Base-by-base conservation (phyloP, 1,140 invertebrate genomes). In the Drosophila mauritiana region DNA sequence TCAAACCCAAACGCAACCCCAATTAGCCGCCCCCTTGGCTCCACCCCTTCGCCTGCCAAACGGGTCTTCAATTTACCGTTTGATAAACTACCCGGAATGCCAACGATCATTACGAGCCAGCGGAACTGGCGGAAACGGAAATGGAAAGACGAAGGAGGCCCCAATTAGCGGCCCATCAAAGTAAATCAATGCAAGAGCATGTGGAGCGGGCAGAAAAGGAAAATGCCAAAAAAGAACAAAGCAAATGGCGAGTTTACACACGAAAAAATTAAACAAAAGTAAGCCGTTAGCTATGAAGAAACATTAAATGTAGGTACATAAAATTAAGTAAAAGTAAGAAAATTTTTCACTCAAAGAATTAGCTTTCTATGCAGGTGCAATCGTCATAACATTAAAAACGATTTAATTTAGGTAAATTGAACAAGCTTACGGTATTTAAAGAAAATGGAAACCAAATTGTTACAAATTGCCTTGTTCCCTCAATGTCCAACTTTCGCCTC, bases 51-150 rank as follows among this genome's bases (percentile, higher is more conserved):
- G 15, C 3, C 25, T 46, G 56, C n/a, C 42, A 40, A 34, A 25
- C 36, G 37, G 36, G 43, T 39, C 59, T 64, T 61, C 51, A 74
- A 75, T 78, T 61, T 46, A 62, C 62, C 62, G 62, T 61, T 70
- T 82, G 75, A 86, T 88, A 82, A 82, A 86, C 83, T 88, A 79
- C 70, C 43, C 46, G 39, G 52, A 88, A 86, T 86, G 57, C 83
- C 83, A 88, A 88, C 62, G 58, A 83, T 83, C 83, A 88, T 86
- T 86, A 82, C 40, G 20, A 27, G 13, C 15, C 42, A 36, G 15
- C 48, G 49, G 39, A 70, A 70, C 51, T 42, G 12, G n/a, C 42
- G 25, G 25, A 27, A 25, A 36, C 11, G 25, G 25, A 27, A 25
- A 36, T 7, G 10, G 45, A 34, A 11, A 42, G 20, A 59, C 22